Conservation (phyloP, 2,797 vertebrate species). For the Epinephelus malabaricus region DNA sequence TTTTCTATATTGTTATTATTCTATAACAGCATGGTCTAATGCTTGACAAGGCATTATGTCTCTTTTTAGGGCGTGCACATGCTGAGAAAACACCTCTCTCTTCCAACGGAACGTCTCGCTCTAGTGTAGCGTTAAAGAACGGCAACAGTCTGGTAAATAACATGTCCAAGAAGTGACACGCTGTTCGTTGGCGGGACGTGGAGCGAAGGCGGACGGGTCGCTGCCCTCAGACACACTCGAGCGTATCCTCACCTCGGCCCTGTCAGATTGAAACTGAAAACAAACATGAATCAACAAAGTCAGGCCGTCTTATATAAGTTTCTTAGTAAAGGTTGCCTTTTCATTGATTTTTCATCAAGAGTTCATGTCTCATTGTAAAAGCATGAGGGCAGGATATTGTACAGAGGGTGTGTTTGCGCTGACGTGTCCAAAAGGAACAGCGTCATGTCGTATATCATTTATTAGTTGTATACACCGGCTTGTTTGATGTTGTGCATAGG, state of each 20-base stretch:
- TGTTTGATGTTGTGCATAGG: conserved; percentile 42
- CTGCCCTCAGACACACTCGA: conserved; percentile 46
- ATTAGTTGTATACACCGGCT: conserved; percentile 42
- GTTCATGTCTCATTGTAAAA: conserved; percentile 44
- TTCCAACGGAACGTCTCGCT: conserved; percentile 33
- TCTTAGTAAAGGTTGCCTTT: conserved; percentile 29
- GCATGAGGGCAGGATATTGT: conserved; percentile 24
- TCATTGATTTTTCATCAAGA: conserved; percentile 62
- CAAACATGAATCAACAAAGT: conserved; percentile 38
- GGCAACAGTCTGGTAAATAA: conserved; percentile 65
- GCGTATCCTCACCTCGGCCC: conserved; percentile 34
- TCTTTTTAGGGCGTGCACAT: conserved; percentile 18
- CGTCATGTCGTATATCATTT: conserved; percentile 36
- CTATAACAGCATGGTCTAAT: not conserved
- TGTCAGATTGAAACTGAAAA: conserved; percentile 48
- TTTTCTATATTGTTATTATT: not conserved
- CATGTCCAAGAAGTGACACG: conserved; percentile 63
- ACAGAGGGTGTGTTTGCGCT: conserved; percentile 44
- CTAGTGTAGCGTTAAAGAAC: conserved; percentile 55
- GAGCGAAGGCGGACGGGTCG: conserved; percentile 43
- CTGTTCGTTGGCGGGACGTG: conserved; percentile 29
- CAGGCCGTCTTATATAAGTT: conserved; percentile 10
- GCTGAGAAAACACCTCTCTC: conserved; percentile 32
- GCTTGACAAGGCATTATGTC: conserved; percentile 5
- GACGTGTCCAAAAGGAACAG: conserved; percentile 44